Evolutionary conservation across 2,113 vertebrate genomes (phyloP), one percentile per base, ranked within the genome.

Genomic region (Nanorana parkeri): DNA sequence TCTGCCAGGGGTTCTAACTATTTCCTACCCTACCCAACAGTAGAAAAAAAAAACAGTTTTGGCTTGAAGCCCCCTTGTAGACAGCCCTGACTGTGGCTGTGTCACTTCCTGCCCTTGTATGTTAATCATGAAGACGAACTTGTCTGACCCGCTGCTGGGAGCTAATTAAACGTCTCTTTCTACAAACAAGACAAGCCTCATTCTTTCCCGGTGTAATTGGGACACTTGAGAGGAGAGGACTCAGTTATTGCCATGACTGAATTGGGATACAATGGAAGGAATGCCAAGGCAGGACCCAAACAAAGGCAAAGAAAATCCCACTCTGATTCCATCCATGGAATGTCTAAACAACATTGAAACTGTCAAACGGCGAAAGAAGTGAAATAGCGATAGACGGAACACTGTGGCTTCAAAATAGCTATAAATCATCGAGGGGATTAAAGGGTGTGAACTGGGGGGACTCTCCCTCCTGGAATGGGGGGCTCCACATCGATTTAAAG

Each of bases 301-400:
- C 91, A 92, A 92, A 92, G 88, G 89, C 90, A 91, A 90, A 36
- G 6, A 36, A 36, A 36, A n/a, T n/a, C n/a, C 32, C 32, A 3
- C 32, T 36, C 32, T 36, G 32, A 91, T 92, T 91, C 90, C 90
- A 89, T 89, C 88, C 92, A 91, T 92, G 89, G 91, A 91, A 83
- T 88, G 91, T 91, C 91, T 93, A 92, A 92, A 93, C 89, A 90
- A 90, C 92, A 92, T 93, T 93, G 91, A 93, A 92, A 88, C 90
- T 91, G 92, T 92, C 92, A 92, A 87, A 87, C 92, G 86, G 85
- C 87, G 90, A 89, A 89, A 81, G 87, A 89, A 83, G 87, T 90
- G 89, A 56, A 89, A 88, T 91, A 88, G 88, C 89, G 90, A 90
- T 90, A 92, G 91, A 91, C 78, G 77, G 87, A 91, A 87, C 90